These are phyloP conservation scores for Eumaeus atala DNA, from an alignment of 1,140 invertebrate species.

Conservation along the genomic window DNA sequence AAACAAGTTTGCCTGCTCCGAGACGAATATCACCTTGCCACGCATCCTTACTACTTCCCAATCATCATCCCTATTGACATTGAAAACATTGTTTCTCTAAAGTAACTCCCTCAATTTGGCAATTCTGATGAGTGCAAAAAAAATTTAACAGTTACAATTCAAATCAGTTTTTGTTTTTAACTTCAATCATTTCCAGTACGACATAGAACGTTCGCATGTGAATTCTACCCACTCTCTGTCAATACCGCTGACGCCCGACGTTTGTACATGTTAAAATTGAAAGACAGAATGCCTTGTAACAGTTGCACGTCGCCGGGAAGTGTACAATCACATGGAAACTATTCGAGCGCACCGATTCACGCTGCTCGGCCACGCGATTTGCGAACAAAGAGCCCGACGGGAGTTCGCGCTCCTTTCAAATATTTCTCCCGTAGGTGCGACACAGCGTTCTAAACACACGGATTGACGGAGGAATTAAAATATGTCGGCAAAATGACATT, in stretches of 20 bases:
- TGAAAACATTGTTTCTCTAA: too few relatives aligned
- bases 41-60: too few relatives aligned
- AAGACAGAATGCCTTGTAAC: constrained; percentile 8
- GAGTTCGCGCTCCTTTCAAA: constrained; percentile 36
- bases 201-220: background rate
- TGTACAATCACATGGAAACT: constrained; percentile 28
- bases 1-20: too few relatives aligned
- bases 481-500: too few relatives aligned
- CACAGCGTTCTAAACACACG: constrained; percentile 13
- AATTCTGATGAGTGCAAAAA: too few relatives aligned
- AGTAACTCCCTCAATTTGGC: too few relatives aligned
- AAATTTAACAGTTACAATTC: too few relatives aligned
- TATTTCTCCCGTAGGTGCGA: constrained; percentile 31
- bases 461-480: constrained; percentile 11
- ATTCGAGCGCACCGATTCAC: constrained; percentile 26
- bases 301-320: constrained; percentile 16
- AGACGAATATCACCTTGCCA: too few relatives aligned
- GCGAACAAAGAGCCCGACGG: constrained; percentile 35
- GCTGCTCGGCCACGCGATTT: constrained; percentile 29
- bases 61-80: too few relatives aligned
- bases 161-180: too few relatives aligned
- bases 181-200: too few relatives aligned
- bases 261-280: constrained; percentile 7
- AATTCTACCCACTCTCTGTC: background rate
- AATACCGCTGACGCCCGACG: constrained; percentile 1